Percentiles rank a stretch among this genome's conserved stretches.
These are phyloP conservation scores for Apteryx mantelli DNA, from an alignment of 2,113 vertebrate species.

Conservation along the genomic window DNA sequence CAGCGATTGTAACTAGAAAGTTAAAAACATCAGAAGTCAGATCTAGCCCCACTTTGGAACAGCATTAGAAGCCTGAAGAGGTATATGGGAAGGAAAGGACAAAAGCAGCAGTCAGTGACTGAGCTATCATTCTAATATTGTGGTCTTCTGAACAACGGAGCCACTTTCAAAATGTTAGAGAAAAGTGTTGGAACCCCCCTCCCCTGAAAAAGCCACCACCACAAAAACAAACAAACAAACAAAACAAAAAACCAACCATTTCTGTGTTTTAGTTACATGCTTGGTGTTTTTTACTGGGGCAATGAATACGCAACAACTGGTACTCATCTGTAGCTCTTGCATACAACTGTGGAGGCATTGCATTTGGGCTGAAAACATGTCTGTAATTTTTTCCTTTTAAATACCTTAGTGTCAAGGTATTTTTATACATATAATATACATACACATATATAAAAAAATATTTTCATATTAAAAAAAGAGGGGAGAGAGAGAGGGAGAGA, in stretches of 20 bases:
- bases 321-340: too few relatives aligned
- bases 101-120: not conserved
- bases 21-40: slow-evolving; percentile 44
- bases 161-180: not conserved
- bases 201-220: too few relatives aligned
- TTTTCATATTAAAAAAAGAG: too few relatives aligned
- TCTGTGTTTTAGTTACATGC: not conserved
- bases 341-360: not conserved
- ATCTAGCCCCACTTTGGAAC: not conserved
- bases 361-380: not conserved
- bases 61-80: not conserved
- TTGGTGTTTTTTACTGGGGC: not conserved
- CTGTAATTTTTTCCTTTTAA: not conserved
- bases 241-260: not conserved
- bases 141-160: not conserved
- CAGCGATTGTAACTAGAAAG: slow-evolving; percentile 92
- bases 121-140: not conserved
- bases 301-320: not conserved
- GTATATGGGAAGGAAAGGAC: not conserved
- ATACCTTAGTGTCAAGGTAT: not conserved
- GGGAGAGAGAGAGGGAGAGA: too few relatives aligned
- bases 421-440: too few relatives aligned
- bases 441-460: not conserved
- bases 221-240: too few relatives aligned
- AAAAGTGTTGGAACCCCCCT: not conserved